phyloP scores from a whole-genome alignment of 2,113 vertebrate genomes.

The Pachycephala philippinensis region DNA sequence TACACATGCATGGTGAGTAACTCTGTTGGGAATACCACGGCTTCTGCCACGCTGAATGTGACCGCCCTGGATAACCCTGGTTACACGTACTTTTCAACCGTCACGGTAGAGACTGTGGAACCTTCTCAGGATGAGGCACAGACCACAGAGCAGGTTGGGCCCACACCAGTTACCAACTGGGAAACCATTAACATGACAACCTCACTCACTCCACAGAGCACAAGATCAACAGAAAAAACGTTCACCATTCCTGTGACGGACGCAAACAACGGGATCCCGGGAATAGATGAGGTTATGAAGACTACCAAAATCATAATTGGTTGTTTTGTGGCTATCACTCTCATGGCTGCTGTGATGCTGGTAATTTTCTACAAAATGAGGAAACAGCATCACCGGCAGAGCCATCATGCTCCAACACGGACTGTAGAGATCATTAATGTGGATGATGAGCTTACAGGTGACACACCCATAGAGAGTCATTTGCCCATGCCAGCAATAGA shows the following conservation, averaged over 20 bases:
- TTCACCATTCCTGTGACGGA: slow-evolving; percentile 92
- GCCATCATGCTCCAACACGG: slow-evolving; percentile 91
- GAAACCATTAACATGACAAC: slow-evolving; percentile 89
- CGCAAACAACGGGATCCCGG: slow-evolving; percentile 83
- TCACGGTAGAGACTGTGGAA: slow-evolving; percentile 98
- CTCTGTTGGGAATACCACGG: slow-evolving; percentile 96
- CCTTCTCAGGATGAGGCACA: slow-evolving; percentile 90
- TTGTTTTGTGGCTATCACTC: slow-evolving; percentile 98
- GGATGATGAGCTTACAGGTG: slow-evolving; percentile 94
- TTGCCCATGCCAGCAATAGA: slow-evolving; percentile 94
- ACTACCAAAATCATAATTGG: slow-evolving; percentile 99
- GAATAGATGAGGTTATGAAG: slow-evolving; percentile 99
- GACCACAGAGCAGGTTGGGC: slow-evolving; percentile 86
- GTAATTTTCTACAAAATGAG: slow-evolving; percentile 99
- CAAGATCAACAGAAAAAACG: slow-evolving; percentile 90
- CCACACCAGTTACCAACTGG: slow-evolving; percentile 88
- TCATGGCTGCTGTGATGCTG: slow-evolving; percentile 99
- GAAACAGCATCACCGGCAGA: slow-evolving; percentile 98
- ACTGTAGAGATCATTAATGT: slow-evolving; percentile 98
- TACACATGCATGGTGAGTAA: slow-evolving; percentile 99
- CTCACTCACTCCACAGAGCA: slow-evolving; percentile 84
- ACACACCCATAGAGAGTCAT: slow-evolving; percentile 92
- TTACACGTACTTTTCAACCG: slow-evolving; percentile 97
- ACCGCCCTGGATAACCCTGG: slow-evolving; percentile 87
- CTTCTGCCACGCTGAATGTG: slow-evolving; percentile 94